These are phyloP conservation scores for Nematolebias whitei DNA, from an alignment of 2,113 vertebrate genomes.

Conservation along the genomic window DNA sequence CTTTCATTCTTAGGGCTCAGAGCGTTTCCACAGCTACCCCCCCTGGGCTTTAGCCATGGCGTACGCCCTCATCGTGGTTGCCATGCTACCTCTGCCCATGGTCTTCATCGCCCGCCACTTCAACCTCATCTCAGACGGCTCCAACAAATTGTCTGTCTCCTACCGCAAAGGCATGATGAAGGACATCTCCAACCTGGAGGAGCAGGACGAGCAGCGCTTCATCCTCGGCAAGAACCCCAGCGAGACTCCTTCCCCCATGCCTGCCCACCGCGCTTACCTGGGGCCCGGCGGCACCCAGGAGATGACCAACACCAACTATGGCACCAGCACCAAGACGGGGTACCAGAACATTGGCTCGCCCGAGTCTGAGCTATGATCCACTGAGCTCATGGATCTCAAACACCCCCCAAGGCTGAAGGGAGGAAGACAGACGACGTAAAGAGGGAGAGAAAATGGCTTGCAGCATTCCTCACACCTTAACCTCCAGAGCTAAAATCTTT, in stretches of 20 bases:
- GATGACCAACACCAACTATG: conserved; percentile 89
- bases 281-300: conserved; percentile 90
- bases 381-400: conserved; percentile 14
- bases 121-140: conserved; percentile 91
- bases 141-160: conserved; percentile 94
- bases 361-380: conserved; percentile 91
- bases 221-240: conserved; percentile 94
- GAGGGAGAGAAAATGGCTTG: conserved; percentile 39
- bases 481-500: conserved; percentile 44
- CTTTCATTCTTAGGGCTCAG: conserved; percentile 81
- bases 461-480: conserved; percentile 68
- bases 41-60: conserved; percentile 92
- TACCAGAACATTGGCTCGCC: conserved; percentile 92
- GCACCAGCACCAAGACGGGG: conserved; percentile 88
- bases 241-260: conserved; percentile 93
- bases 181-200: conserved; percentile 96
- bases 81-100: conserved; percentile 90
- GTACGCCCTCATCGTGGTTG: conserved; percentile 87
- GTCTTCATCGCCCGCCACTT: conserved; percentile 91
- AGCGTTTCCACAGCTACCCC: conserved; percentile 92
- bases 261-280: conserved; percentile 90
- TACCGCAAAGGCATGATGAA: conserved; percentile 99
- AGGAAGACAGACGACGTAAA: conserved; percentile 37
- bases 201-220: conserved; percentile 96
- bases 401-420: conserved; percentile 23